Conservation (phyloP, 2,797 vertebrate genomes). For the Halcyon chelicuti region DNA sequence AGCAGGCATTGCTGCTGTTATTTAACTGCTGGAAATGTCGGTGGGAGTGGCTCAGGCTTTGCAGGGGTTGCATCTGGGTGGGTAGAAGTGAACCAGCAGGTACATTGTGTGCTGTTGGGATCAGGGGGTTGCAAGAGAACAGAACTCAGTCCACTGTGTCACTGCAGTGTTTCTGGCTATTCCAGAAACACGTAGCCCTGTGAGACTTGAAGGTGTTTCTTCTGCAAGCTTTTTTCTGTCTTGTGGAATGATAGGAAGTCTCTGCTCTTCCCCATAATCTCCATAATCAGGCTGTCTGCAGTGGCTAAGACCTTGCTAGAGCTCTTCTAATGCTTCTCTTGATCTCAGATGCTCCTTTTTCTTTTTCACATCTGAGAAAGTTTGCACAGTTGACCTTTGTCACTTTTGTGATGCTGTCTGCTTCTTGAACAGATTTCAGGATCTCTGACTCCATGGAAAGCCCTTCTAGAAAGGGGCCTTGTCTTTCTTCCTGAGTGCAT, state of each 20-base stretch:
- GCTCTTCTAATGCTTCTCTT: neutral
- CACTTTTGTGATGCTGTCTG: neutral
- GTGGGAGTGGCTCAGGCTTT: neutral
- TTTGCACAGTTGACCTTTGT: neutral
- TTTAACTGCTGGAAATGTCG: neutral
- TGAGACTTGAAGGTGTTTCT: neutral
- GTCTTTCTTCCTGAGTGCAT: neutral
- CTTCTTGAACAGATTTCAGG: neutral
- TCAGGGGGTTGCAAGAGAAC: neutral
- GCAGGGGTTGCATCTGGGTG: neutral
- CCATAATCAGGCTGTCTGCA: neutral
- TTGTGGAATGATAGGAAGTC: neutral
- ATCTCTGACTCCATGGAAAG: neutral
- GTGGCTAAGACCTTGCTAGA: neutral
- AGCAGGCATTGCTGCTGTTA: rapidly evolving
- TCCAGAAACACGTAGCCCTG: no score
- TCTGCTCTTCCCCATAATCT: neutral
- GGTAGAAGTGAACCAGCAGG: neutral
- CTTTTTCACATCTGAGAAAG: neutral
- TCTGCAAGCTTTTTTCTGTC: neutral
- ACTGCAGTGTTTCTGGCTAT: neutral
- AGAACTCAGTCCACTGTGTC: neutral
- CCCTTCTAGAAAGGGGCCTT: neutral
- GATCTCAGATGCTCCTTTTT: neutral
- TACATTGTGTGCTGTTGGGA: neutral